Evolutionary conservation across 2,888 invertebrate species (phyloP).

Genomic region (Suillia variegata): DNA sequence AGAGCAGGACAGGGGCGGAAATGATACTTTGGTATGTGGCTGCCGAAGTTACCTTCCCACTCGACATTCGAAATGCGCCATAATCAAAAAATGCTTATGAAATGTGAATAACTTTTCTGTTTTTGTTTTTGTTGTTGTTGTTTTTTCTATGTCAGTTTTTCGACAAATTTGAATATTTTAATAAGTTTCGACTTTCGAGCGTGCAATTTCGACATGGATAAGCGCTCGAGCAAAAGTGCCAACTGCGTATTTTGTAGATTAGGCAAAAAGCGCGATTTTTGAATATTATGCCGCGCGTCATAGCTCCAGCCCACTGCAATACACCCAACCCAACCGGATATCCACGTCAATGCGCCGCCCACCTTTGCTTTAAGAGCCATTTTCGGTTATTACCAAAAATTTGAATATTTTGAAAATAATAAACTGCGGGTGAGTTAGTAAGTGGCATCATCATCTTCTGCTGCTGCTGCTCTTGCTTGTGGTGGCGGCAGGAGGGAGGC

Average conservation of each 20-base stretch:
- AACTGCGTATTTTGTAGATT: conserved; percentile 16
- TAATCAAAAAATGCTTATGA: conserved; percentile 36
- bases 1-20: not conserved
- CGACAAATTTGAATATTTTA: conserved; percentile 32
- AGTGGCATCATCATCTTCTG: conserved; percentile 38
- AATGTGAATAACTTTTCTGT: conserved; percentile 29
- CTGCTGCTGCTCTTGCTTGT: too few relatives aligned
- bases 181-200: conserved; percentile 19
- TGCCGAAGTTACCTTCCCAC: conserved; percentile 9
- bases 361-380: conserved; percentile 4
- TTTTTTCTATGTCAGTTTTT: too few relatives aligned
- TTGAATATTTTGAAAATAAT: conserved; percentile 58
- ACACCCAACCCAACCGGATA: not conserved
- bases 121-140: too few relatives aligned
- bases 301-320: not conserved
- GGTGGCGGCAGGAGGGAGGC: too few relatives aligned
- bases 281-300: conserved; percentile 10
- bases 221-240: not conserved
- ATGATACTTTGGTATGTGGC: not conserved
- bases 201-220: not conserved
- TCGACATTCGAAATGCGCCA: not conserved
- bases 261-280: conserved; percentile 20
- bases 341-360: not conserved
- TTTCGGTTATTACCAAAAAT: conserved; percentile 54
- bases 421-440: conserved; percentile 58